Percentiles rank a stretch among this genome's conserved stretches.
These are phyloP conservation scores for Drosophila insularis DNA, from an alignment of 1,140 invertebrate species.

Conservation along the genomic window DNA sequence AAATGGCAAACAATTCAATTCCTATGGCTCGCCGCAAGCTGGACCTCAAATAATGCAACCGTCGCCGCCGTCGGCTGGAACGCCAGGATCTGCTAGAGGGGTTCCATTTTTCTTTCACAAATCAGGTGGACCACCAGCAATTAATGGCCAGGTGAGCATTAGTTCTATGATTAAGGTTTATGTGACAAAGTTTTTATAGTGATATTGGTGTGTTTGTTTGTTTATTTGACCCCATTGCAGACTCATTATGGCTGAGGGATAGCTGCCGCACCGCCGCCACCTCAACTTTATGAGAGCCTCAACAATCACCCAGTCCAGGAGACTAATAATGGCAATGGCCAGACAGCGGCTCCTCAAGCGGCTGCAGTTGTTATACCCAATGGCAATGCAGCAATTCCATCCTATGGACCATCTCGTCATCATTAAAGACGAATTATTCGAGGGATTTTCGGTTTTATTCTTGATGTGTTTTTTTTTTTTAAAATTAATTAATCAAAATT, in stretches of 20 bases:
- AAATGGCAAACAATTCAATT: slow-evolving; percentile 46
- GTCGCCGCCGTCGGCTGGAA: slow-evolving; percentile 14
- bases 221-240: slow-evolving; percentile 6
- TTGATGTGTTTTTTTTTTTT: not conserved
- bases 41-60: not conserved
- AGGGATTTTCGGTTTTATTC: not conserved
- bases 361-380: no score
- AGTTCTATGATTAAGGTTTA: not conserved
- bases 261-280: slow-evolving; percentile 7
- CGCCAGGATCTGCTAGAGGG: not conserved
- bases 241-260: slow-evolving; percentile 50
- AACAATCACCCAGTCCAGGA: slow-evolving; percentile 22
- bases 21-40: no score
- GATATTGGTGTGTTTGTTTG: not conserved
- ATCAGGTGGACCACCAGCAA: slow-evolving; percentile 22
- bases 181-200: no score
- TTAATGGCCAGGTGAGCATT: slow-evolving; percentile 29
- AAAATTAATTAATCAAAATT: not conserved
- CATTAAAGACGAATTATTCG: slow-evolving; percentile 18
- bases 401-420: slow-evolving; percentile 43
- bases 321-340: not conserved
- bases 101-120: slow-evolving; percentile 53
- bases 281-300: no score
- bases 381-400: not conserved
- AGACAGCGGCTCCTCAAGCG: no score